Conservation (phyloP, 2,888 invertebrate species). For the Artemia sp. region DNA sequence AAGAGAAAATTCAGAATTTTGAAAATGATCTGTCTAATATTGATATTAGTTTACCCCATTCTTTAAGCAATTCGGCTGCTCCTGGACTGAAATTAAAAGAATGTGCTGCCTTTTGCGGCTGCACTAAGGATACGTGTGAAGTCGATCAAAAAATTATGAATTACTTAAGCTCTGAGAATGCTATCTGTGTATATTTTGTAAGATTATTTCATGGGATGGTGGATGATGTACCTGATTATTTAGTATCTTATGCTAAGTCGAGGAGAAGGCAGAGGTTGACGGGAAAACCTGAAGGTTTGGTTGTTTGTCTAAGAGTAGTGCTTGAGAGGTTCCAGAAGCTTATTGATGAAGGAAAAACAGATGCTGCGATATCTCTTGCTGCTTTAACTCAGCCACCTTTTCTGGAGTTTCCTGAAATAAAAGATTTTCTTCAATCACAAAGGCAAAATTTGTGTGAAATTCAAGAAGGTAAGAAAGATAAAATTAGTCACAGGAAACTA, state of each 20-base stretch:
- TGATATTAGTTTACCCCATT: background rate
- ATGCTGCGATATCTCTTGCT: background rate
- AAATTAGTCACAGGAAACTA: too few relatives aligned
- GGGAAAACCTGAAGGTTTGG: background rate
- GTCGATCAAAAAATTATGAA: background rate
- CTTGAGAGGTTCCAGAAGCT: background rate
- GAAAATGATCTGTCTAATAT: background rate
- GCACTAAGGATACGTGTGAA: background rate
- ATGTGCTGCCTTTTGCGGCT: background rate
- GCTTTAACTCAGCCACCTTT: background rate
- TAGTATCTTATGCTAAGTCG: background rate
- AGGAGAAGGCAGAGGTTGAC: conserved; percentile 5
- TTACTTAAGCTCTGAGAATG: conserved; percentile 3
- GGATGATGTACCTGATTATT: conserved; percentile 2
- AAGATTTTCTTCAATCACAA: too few relatives aligned
- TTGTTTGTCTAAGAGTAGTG: background rate
- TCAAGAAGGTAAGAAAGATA: too few relatives aligned
- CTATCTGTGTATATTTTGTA: conserved; percentile 6
- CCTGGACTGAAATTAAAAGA: conserved; percentile 10
- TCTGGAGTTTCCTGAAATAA: background rate
- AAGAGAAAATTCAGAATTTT: background rate
- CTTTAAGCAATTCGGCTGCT: background rate
- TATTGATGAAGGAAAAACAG: background rate
- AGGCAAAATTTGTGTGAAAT: too few relatives aligned
- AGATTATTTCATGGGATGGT: background rate